These are phyloP conservation scores for Rhinolophus sinicus DNA, from an alignment of 2,113 vertebrate genomes.

Conservation along the genomic window DNA sequence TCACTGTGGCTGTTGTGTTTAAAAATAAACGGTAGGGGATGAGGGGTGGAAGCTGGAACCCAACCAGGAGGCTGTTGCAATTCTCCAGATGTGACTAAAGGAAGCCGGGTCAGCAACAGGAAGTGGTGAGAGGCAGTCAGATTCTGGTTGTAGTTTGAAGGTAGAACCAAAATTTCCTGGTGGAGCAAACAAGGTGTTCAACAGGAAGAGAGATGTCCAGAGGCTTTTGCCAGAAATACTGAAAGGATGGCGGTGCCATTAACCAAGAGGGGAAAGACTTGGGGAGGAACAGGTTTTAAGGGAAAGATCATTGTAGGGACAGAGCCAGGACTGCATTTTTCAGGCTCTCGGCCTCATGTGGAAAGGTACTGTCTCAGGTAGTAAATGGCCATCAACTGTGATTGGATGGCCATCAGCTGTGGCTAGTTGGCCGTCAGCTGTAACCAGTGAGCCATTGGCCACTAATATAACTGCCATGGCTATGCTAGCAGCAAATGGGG, in stretches of 20 bases:
- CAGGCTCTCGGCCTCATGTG: too few relatives aligned
- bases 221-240: background rate
- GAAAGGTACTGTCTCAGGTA: too few relatives aligned
- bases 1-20: background rate
- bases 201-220: background rate
- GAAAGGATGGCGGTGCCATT: background rate
- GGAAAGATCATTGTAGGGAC: background rate
- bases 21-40: background rate
- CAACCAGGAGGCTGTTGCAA: rapidly evolving
- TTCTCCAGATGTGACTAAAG: background rate
- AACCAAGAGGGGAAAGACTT: background rate
- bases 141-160: background rate
- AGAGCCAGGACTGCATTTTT: too few relatives aligned
- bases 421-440: too few relatives aligned
- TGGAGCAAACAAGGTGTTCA: background rate
- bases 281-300: background rate
- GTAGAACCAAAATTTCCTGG: background rate
- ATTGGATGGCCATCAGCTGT: too few relatives aligned
- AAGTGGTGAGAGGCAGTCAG: background rate
- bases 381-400: too few relatives aligned
- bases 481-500: too few relatives aligned
- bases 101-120: background rate
- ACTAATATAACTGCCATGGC: too few relatives aligned
- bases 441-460: too few relatives aligned
- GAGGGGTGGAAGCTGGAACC: background rate